These are phyloP conservation scores for Chaunax sp. DNA, from an alignment of 2,797 vertebrate species.

Conservation along the genomic window DNA sequence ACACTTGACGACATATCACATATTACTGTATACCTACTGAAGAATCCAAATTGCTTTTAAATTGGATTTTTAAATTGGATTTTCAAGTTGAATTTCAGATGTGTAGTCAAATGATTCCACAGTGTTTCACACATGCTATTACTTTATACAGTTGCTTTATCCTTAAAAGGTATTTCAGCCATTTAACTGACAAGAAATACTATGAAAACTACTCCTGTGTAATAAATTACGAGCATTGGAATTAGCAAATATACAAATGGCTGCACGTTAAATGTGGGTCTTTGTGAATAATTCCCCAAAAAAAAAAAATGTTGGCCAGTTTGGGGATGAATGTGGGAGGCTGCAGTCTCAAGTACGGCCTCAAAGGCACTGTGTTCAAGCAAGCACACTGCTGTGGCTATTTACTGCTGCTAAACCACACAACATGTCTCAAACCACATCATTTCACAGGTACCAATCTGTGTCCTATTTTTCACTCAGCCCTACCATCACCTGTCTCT, in stretches of 20 bases:
- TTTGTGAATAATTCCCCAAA: neutral
- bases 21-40: neutral
- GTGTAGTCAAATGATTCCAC: too few relatives aligned
- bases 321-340: conserved; percentile 32
- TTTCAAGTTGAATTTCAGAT: too few relatives aligned
- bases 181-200: neutral
- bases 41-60: neutral
- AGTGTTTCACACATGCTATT: neutral
- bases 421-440: conserved; percentile 66
- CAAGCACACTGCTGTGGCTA: conserved; percentile 40
- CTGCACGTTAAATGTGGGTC: conserved; percentile 5
- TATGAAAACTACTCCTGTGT: neutral
- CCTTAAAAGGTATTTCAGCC: neutral
- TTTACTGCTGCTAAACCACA: conserved; percentile 56
- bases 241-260: neutral
- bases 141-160: neutral
- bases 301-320: conserved; percentile 20
- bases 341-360: conserved; percentile 20
- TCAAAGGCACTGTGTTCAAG: conserved; percentile 36
- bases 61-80: too few relatives aligned
- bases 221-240: neutral
- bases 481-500: conserved; percentile 72
- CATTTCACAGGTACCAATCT: conserved; percentile 60
- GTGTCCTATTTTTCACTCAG: conserved; percentile 70
- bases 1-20: neutral